Base-by-base conservation (phyloP, 2,797 vertebrate genomes). In the Australoheros facetus region DNA sequence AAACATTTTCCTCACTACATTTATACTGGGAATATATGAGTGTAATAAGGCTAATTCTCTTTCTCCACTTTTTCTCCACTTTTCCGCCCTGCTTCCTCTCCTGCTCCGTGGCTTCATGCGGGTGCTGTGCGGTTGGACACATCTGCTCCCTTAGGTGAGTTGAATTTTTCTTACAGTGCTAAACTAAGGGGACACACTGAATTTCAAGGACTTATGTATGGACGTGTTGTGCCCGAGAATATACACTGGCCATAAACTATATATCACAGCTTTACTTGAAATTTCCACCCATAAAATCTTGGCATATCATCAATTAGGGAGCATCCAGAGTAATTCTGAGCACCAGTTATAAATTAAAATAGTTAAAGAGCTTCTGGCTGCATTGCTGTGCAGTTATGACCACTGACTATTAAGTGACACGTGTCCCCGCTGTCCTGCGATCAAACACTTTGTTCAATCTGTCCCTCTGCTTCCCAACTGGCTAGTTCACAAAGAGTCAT, bases 111-210 rank as follows among this genome's bases (percentile, higher is more conserved):
- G 71, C 72, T 69, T 55, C 51, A 11, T 81, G 71, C 56, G 77
- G 79, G 3, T 79, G 42, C 80, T 66, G 10, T 80, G 71, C 54
- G 77, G 45, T 77, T 86, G 83, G 82, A 87, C 79, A 79, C 73
- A 81, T 86, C 86, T 83, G 77, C 78, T 83, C 66, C 71, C 75
- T 28, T 42, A 93, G 91, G 92, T 93, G 85, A 93, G 92, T 89
- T 80, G 28, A 59, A 34, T 58, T 78, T 88, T 82, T 88, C 74
- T 73, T 32, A 48, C 26, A 7, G 45, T 66, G 54, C 48, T 55
- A 39, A 88, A 57, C 58, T 23, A 76, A 66, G 26, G 14, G 45
- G 57, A 76, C 28, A 62, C 42, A 9, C 9, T 30, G 54, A 45
- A 76, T 85, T 59, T 72, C 30, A 57, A 73, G 60, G 69, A 37